These are phyloP conservation scores for Tragelaphus eurycerus DNA, from an alignment of 2,797 vertebrate genomes.

Conservation along the genomic window DNA sequence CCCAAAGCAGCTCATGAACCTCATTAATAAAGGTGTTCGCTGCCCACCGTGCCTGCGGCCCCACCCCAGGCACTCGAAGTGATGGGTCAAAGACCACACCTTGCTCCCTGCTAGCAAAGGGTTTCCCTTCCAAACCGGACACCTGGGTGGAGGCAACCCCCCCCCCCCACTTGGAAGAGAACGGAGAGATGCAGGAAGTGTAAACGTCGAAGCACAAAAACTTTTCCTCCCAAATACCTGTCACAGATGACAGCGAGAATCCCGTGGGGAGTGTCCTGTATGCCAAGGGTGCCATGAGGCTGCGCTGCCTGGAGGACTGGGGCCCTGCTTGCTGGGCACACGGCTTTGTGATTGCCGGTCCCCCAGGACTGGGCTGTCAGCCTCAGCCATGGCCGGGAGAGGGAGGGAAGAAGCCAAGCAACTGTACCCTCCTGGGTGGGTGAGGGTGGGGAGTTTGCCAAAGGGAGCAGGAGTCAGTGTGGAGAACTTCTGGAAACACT, in stretches of 20 bases:
- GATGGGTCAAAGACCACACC: not conserved
- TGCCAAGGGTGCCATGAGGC: not conserved
- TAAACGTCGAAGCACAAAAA: not conserved
- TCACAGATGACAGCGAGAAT: not conserved
- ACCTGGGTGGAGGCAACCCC: fast-evolving
- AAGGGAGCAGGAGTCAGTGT: fast-evolving
- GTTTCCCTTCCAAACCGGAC: not conserved
- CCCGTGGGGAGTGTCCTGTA: not conserved
- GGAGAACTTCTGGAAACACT: not conserved
- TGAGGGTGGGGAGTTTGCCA: not conserved
- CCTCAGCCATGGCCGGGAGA: fast-evolving
- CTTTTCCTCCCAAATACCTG: not conserved
- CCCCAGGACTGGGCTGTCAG: not conserved
- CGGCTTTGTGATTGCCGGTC: not conserved
- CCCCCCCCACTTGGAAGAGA: not conserved
- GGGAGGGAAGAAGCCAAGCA: no score
- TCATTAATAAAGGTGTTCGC: not conserved
- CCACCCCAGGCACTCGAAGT: not conserved
- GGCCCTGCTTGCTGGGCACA: not conserved
- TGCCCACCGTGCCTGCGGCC: fast-evolving
- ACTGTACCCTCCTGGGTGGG: fast-evolving
- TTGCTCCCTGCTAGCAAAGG: not conserved
- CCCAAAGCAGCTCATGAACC: not conserved
- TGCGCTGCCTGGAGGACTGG: no score
- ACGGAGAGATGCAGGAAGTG: not conserved